These are phyloP conservation scores for Mythimna impura DNA, from an alignment of 2,888 invertebrate species.

Conservation along the genomic window DNA sequence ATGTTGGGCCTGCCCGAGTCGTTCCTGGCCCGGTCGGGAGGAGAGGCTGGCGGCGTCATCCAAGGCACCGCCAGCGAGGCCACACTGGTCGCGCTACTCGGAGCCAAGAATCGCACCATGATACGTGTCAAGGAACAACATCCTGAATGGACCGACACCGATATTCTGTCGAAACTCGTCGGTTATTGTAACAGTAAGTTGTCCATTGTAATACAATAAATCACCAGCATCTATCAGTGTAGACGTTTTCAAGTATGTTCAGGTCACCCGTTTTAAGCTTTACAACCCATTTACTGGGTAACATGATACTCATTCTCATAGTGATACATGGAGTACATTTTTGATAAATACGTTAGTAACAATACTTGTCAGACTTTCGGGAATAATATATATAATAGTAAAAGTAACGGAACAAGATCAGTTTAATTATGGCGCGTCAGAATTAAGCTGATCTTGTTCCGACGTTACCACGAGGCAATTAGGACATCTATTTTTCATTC, in stretches of 20 bases:
- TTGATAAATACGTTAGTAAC: background rate
- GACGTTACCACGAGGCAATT: background rate
- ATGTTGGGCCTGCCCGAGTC: conserved; percentile 96
- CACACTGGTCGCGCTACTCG: conserved; percentile 97
- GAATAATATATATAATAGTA: too few relatives aligned
- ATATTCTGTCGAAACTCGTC: conserved; percentile 94
- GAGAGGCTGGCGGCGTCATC: conserved; percentile 97
- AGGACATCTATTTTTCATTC: conserved; percentile 32
- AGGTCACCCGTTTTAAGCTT: background rate
- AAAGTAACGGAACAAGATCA: too few relatives aligned
- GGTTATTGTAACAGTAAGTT: conserved; percentile 96
- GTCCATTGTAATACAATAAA: background rate
- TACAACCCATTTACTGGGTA: background rate
- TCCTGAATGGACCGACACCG: conserved; percentile 93
- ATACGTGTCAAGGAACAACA: conserved; percentile 92
- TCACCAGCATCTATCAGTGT: background rate
- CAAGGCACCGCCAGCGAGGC: conserved; percentile 99
- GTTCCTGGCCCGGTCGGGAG: conserved; percentile 95
- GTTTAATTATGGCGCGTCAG: too few relatives aligned
- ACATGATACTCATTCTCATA: background rate
- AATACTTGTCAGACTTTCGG: background rate
- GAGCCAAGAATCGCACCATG: conserved; percentile 95
- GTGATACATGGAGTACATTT: background rate
- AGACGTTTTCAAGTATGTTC: background rate
- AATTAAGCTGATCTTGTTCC: too few relatives aligned